Evolutionary conservation across 2,113 vertebrate genomes (phyloP).

Genomic region (Scopus umbretta): DNA sequence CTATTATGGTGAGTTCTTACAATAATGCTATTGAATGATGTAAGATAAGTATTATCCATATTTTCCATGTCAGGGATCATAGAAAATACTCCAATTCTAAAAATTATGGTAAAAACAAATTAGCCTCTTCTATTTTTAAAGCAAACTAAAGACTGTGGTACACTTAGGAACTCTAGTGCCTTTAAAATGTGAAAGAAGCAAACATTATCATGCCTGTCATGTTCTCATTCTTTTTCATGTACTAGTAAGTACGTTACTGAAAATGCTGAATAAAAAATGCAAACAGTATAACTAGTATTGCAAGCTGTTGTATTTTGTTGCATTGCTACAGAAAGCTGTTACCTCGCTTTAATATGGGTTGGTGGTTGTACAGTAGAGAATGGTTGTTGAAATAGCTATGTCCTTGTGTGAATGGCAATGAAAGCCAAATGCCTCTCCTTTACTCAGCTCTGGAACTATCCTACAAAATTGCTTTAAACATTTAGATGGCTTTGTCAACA

Average conservation of each 20-base stretch:
- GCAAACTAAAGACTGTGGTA: not conserved
- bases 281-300: not conserved
- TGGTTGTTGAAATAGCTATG: not conserved
- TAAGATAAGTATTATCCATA: not conserved
- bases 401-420: not conserved
- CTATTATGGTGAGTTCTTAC: not conserved
- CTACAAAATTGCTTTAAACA: conserved; percentile 18
- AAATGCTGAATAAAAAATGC: not conserved
- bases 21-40: not conserved
- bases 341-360: not conserved
- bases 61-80: not conserved
- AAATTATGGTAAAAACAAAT: not conserved
- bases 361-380: not conserved
- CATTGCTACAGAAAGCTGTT: not conserved
- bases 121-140: not conserved
- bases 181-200: not conserved
- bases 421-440: conserved; percentile 19
- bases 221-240: not conserved
- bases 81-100: not conserved
- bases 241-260: not conserved
- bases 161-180: not conserved
- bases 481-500: conserved; percentile 39
- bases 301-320: not conserved
- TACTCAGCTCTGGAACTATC: not conserved
- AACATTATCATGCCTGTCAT: not conserved